phyloP scores from a whole-genome alignment of 2,888 invertebrate genomes.

The Apodemia hepburni region DNA sequence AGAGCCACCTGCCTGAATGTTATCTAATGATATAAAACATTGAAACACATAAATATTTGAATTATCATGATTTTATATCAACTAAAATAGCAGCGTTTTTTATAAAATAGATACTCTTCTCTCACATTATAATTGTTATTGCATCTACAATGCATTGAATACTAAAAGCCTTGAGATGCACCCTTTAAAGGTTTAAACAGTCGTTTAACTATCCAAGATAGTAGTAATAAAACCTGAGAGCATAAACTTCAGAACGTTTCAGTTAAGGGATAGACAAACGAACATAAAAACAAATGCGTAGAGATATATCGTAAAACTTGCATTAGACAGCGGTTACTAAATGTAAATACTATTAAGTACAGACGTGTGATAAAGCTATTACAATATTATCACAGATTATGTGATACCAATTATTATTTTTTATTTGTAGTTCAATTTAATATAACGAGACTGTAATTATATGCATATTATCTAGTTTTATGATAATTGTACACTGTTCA shows the following conservation, averaged over 20 bases:
- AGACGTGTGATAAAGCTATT: conserved; percentile 24
- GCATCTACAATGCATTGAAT: background rate
- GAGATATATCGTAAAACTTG: conserved; percentile 45
- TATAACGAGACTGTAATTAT: too few relatives aligned
- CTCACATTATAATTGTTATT: background rate
- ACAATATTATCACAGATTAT: too few relatives aligned
- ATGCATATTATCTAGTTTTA: too few relatives aligned
- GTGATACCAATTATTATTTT: too few relatives aligned
- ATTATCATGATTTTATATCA: background rate
- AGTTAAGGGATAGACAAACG: conserved; percentile 37
- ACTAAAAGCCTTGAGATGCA: conserved; percentile 4
- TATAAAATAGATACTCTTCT: background rate
- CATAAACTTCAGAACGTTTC: conserved; percentile 41
- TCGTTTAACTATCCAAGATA: conserved; percentile 25
- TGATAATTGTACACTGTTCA: too few relatives aligned
- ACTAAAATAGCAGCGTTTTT: background rate
- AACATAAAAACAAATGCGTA: conserved; percentile 45
- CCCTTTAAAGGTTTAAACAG: conserved; percentile 2
- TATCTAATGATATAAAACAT: too few relatives aligned
- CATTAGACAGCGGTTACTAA: conserved; percentile 43
- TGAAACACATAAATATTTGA: too few relatives aligned
- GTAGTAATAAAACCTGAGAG: conserved; percentile 31
- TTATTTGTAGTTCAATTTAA: too few relatives aligned
- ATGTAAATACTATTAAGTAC: conserved; percentile 37
- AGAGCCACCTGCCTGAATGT: too few relatives aligned